phyloP scores from a whole-genome alignment of 2,888 invertebrate species.

The Heliconius erato region DNA sequence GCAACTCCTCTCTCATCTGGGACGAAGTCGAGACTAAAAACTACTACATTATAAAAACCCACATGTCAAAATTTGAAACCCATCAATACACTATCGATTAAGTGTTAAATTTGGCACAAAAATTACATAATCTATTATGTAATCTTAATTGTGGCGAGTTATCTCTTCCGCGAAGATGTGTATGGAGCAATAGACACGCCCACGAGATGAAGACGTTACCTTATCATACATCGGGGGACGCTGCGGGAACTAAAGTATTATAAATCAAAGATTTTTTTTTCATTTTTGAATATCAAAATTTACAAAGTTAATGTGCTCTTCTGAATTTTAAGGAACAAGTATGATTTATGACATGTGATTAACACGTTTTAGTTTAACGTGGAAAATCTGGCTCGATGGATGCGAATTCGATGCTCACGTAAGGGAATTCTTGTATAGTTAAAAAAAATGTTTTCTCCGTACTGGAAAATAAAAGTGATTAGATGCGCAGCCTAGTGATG shows the following conservation, averaged over 20 bases:
- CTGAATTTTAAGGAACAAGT: not conserved
- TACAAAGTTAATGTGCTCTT: conserved; percentile 4
- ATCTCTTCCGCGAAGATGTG: conserved; percentile 32
- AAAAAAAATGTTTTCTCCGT: no score
- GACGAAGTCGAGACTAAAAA: not conserved
- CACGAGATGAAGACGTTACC: conserved; percentile 18
- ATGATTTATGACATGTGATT: conserved; percentile 3
- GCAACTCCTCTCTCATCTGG: not conserved
- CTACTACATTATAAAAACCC: not conserved
- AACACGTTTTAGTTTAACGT: not conserved
- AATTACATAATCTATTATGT: conserved; percentile 25
- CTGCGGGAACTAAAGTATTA: not conserved
- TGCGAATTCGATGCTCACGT: not conserved
- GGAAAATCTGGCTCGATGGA: not conserved
- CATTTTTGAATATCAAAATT: not conserved
- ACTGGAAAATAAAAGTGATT: no score
- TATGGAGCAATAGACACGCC: conserved; percentile 34
- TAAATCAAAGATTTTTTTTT: conserved; percentile 12
- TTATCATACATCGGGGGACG: not conserved
- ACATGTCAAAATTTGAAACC: not conserved
- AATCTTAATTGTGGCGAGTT: conserved; percentile 33
- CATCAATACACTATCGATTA: conserved; percentile 15
- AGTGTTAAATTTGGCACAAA: conserved; percentile 31
- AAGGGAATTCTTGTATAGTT: not conserved
- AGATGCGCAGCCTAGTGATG: no score